Percentiles rank a stretch among this genome's conserved stretches.
phyloP scores from a whole-genome alignment of 2,888 invertebrate genomes.

The Dysmachus trigonus region DNA sequence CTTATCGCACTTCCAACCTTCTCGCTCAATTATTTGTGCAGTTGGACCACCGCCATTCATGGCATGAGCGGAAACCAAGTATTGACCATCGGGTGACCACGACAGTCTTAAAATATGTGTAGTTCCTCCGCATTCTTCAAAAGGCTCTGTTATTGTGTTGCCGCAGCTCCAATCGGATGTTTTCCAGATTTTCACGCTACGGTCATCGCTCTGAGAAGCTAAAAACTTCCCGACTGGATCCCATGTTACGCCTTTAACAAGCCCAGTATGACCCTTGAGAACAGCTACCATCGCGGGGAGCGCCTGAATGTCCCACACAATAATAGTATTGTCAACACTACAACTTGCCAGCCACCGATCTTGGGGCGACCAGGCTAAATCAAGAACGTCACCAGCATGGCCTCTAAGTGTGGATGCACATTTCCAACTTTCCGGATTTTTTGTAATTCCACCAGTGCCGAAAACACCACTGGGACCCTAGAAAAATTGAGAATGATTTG shows the following conservation, averaged over 20 bases:
- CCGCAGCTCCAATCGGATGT: slow-evolving; percentile 95
- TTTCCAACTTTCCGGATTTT: slow-evolving; percentile 93
- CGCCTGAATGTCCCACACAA: slow-evolving; percentile 95
- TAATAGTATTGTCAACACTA: slow-evolving; percentile 96
- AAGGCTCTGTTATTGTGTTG: slow-evolving; percentile 88
- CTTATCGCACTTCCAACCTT: slow-evolving; percentile 92
- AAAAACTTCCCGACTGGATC: slow-evolving; percentile 97
- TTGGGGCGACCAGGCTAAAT: slow-evolving; percentile 95
- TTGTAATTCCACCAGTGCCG: slow-evolving; percentile 73
- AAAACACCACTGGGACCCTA: slow-evolving; percentile 66
- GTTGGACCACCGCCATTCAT: slow-evolving; percentile 99
- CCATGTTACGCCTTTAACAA: slow-evolving; percentile 98
- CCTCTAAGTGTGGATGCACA: slow-evolving; percentile 87
- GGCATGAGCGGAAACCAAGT: slow-evolving; percentile 95
- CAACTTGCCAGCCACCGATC: slow-evolving; percentile 95
- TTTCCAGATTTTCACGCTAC: slow-evolving; percentile 92
- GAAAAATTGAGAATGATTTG: background rate
- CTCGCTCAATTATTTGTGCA: slow-evolving; percentile 93
- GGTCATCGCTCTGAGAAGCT: slow-evolving; percentile 96
- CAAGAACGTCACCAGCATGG: slow-evolving; percentile 93
- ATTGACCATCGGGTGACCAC: slow-evolving; percentile 99
- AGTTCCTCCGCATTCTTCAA: slow-evolving; percentile 83
- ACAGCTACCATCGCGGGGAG: slow-evolving; percentile 85
- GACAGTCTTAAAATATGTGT: slow-evolving; percentile 91
- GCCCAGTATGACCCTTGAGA: slow-evolving; percentile 88